phyloP scores from a whole-genome alignment of 2,888 invertebrate species.

The Quadroppia sp. region DNA sequence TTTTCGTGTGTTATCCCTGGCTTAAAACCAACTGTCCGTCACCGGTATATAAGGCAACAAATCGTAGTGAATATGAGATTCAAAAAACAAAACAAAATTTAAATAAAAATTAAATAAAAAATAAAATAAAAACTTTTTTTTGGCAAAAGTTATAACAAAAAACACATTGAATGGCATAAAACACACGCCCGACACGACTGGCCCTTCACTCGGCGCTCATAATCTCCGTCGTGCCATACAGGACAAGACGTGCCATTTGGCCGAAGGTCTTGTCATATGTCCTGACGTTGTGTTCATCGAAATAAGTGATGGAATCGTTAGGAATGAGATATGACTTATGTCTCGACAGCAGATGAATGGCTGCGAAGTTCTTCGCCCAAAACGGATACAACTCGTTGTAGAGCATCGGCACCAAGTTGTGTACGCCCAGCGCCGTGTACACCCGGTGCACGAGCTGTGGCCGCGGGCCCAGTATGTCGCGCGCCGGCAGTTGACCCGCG shows the following conservation, averaged over 20 bases:
- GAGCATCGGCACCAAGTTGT: conserved; percentile 51
- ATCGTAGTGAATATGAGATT: no score
- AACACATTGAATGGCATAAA: no score
- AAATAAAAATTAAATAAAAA: no score
- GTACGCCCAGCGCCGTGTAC: conserved; percentile 52
- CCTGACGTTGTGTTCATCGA: conserved; percentile 49
- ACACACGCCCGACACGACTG: no score
- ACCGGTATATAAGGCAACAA: no score
- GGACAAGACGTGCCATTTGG: conserved; percentile 48
- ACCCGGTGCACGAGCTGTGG: conserved; percentile 53
- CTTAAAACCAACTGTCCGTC: no score
- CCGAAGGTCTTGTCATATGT: conserved; percentile 49
- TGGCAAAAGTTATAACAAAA: no score
- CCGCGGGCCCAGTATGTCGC: conserved; percentile 50
- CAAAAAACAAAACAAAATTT: no score
- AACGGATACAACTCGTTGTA: conserved; percentile 49
- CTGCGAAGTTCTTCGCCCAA: conserved; percentile 50
- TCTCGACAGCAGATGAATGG: conserved; percentile 53
- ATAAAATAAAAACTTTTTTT: no score
- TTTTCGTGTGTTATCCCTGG: no score
- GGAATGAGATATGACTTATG: conserved; percentile 50
- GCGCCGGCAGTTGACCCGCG: conserved; percentile 54
- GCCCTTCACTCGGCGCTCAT: no score
- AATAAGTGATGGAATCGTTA: conserved; percentile 44
- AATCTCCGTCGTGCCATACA: conserved; percentile 44